Evolutionary conservation across 2,113 vertebrate species (phyloP).

Genomic region (Cepphus grylle): DNA sequence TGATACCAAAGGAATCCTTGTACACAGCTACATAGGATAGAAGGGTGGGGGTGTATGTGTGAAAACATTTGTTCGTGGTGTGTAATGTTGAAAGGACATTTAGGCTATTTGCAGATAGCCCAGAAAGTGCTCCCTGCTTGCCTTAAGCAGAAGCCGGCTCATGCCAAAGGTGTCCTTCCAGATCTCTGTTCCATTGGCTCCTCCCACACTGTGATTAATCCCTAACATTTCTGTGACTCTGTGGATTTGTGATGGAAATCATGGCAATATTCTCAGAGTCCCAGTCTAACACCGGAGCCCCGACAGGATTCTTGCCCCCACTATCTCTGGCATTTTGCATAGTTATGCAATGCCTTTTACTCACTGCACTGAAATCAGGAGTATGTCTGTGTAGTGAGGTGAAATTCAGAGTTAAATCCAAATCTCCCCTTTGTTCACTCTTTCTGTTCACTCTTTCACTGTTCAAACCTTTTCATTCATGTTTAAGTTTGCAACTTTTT

Average conservation of each 20-base stretch:
- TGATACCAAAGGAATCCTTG: neutral
- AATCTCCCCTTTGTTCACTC: neutral
- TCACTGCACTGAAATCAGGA: neutral
- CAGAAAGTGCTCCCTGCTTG: neutral
- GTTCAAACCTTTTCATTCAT: neutral
- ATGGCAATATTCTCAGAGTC: constrained; percentile 3
- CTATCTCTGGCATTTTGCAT: constrained; percentile 20
- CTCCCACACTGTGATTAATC: constrained; percentile 27
- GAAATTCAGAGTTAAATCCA: neutral
- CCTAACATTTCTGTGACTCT: constrained; percentile 7
- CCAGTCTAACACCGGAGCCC: constrained; percentile 38
- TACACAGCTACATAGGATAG: neutral
- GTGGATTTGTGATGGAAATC: constrained; percentile 37
- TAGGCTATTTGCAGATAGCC: neutral
- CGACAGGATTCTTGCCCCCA: neutral
- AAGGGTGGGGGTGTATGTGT: no score
- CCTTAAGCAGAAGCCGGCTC: neutral
- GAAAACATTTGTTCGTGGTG: neutral
- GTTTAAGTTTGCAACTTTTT: neutral
- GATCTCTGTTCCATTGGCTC: neutral
- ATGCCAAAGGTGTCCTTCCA: neutral
- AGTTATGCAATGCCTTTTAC: neutral
- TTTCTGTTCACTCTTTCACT: no score
- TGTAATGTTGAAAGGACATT: neutral
- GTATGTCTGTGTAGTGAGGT: neutral